Base-by-base conservation (phyloP, 2,888 invertebrate species). In the Colostygia pectinataria region DNA sequence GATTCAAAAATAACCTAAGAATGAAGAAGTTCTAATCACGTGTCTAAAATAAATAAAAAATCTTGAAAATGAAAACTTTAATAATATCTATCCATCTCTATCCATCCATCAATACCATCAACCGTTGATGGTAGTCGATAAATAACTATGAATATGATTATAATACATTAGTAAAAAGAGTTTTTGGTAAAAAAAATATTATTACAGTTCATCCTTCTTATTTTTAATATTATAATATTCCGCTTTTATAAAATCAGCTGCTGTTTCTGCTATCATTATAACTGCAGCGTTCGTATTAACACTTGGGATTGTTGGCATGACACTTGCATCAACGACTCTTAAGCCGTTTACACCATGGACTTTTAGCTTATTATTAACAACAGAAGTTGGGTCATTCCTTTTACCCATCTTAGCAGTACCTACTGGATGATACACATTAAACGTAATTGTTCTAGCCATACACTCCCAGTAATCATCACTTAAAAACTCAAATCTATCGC, bases 241-340 rank as follows among this genome's bases (percentile, higher is more conserved):
- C 8, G 66, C 69, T 60, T 85, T 88, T 12, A 89, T 84, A 34
- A 89, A 83, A 57, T 86, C 87, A 7, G 88, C 78, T 7, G 81
- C 89, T 57, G 81, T 67, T 60, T 89, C 89, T 1, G 87, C 88
- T 38, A 89, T 80, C 87, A 89, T 88, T 77, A 89, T 88, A 0
- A 77, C 76, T 2, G 89, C 77, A 29, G 87, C 85, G 48, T 88
- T 87, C 0, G 79, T 80, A 54, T 89, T 88, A 0, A 82, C 80
- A 63, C 89, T 88, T 0, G 87, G 75, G 55, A 87, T 86, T 0
- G 82, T 85, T 0, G 89, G 87, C 85, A 89, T 88, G 4, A 88
- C 55, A 56, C 89, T 89, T 1, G 89, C 89, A 54, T 89, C 89
- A 0, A 80, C 80, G 0, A 89, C 76, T 55, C 88, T 72, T 14